Base-by-base conservation (phyloP, 2,888 invertebrate genomes). In the Hirtodrosophila alboralis region DNA sequence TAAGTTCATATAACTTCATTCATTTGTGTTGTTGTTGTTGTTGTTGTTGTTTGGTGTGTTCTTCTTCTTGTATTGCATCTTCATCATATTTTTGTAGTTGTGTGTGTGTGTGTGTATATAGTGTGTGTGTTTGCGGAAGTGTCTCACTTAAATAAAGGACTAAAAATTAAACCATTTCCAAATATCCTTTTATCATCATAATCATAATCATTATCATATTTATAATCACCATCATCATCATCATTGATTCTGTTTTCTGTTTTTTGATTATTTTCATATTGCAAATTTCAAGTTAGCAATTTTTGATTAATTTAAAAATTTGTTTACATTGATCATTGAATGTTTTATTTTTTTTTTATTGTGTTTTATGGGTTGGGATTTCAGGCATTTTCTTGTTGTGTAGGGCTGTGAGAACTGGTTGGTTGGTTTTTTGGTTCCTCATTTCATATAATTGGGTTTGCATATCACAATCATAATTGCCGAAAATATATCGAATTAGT, bases 121-220 rank as follows among this genome's bases (percentile, higher is more conserved):
- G 12, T 31, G 10, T 59, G 33, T 14, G 28, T 41, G 37, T 58
- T 23, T 30, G 41, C 53, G 10, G 54, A 31, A 52, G 16, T 48
- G 63, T 71, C 23, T 23, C 67, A 54, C 78, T 77, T 78, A 78
- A 78, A 63, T 74, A 78, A 71, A 52, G 62, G 68, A 62, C 74
- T 75, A 79, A 62, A 65, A 78, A 64, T 64, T 7, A 63, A 72
- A 75, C 74, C 79, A 72, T 69, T 53, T 67, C 75, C 71, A 75
- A 74, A 75, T 61, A 23, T 23, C 18, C 4, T 57, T 51, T 3
- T 18, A 31, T 12, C 38, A 52, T 56, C 36, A 44, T 58, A 45
- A 38, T 59, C 41, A 51, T 38, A 28, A 57, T 52, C 38, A 52
- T 56, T 12, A 44, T 62, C 30, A 45, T 53, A 31, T 47, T 48